These are phyloP conservation scores for Numida meleagris DNA, from an alignment of 2,113 vertebrate species.

Conservation along the genomic window DNA sequence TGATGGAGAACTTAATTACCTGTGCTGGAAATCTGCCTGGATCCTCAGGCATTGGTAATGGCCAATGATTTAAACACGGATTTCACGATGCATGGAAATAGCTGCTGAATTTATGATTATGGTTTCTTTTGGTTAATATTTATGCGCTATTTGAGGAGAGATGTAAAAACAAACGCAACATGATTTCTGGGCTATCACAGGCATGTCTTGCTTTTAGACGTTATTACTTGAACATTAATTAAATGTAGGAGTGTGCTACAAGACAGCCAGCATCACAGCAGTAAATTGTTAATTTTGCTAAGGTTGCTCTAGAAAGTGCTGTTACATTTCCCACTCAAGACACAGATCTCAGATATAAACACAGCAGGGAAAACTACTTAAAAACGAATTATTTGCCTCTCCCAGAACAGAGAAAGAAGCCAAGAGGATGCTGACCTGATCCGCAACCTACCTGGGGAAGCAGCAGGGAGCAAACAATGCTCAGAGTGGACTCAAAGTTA, in stretches of 20 bases:
- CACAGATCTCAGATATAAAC: background rate
- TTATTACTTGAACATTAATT: background rate
- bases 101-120: background rate
- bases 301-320: background rate
- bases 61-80: background rate
- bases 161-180: background rate
- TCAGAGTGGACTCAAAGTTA: slow-evolving; percentile 85
- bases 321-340: background rate
- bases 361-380: background rate
- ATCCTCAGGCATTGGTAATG: background rate
- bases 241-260: fast-evolving
- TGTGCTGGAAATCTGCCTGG: background rate
- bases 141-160: background rate
- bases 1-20: background rate
- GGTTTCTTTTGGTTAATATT: background rate
- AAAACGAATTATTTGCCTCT: fast-evolving
- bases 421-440: fast-evolving
- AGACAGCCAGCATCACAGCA: background rate
- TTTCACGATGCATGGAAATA: background rate
- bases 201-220: background rate
- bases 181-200: background rate
- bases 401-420: background rate
- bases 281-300: fast-evolving
- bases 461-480: slow-evolving; percentile 83
- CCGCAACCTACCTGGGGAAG: slow-evolving; percentile 82